Base-by-base conservation (phyloP, 2,113 vertebrate genomes). In the Cyphomyrus discorhynchus region DNA sequence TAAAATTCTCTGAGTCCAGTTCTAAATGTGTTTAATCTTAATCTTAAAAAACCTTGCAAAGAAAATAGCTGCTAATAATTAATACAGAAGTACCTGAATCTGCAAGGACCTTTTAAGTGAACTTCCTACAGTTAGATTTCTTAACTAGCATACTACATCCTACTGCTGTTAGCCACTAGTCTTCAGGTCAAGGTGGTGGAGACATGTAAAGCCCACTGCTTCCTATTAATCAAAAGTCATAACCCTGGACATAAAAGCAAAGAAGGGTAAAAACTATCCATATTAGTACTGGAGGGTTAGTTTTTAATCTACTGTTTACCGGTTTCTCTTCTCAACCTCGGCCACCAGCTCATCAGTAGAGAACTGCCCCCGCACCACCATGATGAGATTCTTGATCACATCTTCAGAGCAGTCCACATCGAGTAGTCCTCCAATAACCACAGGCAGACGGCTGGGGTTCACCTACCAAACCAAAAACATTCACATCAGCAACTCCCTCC, bases 361-460 rank as follows among this genome's bases (percentile, higher is more conserved):
- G 93, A 99, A 99, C 89, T 98, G 97, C 53, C 98, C 98, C 93
- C 96, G 96, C 90, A 98, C 97, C 88, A 97, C 97, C 96, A 97
- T 97, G 92, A 98, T 97, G 88, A 98, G 95, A 91, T 97, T 98
- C 93, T 97, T 98, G 91, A 98, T 98, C 70, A 98, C 96, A 89
- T 99, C 97, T 93, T 99, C 98, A 35, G 97, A 96, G 93, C 97
- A 98, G 91, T 98, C 98, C 42, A 99, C 97, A 89, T 98, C 97
- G 92, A 99, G 93, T 90, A 99, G 96, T 0, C 98, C 98, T 47
- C 98, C 98, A 24, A 98, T 96, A 10, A 99, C 98, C 87, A 97
- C 97, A 1, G 98, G 97, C 88, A 98, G 95, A 88, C 97, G 96
- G 92, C 97, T 98, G 70, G 97, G 98, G 92, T 98, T 99, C 91